Base-by-base conservation (phyloP, 2,888 invertebrate genomes). In the Zygogramma bicolorata region DNA sequence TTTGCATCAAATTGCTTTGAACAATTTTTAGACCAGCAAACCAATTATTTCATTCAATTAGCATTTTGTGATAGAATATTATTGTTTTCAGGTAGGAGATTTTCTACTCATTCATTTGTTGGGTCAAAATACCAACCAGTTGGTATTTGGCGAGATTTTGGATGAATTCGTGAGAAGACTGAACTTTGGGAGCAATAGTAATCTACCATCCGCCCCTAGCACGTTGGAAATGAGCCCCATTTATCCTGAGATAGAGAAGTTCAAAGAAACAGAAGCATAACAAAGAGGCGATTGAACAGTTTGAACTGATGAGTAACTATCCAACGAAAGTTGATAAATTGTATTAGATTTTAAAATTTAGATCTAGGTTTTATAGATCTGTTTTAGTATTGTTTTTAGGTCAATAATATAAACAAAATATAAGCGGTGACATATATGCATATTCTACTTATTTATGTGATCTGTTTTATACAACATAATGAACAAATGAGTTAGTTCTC, bases 191-290 rank as follows among this genome's bases (percentile, higher is more conserved):
- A 93, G 93, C 81, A 93, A 94, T 84, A 92, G 94, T 73, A 87
- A 87, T 77, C 85, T 91, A 66, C 95, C 96, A 0, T 95, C 95
- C 0, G 95, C 95, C 2, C 95, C 95, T 0, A 95, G 95, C 66
- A 95, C 95, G 18, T 88, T 95, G 77, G 95, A 96, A 88, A 94
- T 95, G 93, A 93, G 93, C 69, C 94, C 94, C 3, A 94, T 95
- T 73, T 95, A 95, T 86, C 94, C 95, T 25, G 92, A 92, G 84
- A 92, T 93, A 74, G 93, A 93, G 79, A 93, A 93, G 84, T 94
- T 90, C 86, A 95, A 94, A 87, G 95, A 95, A 88, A 94, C 94
- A 70, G 95, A 95, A 88, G 93, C 95, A 88, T 95, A 93, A 91
- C 74, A 31, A n/a, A n/a, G n/a, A n/a, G n/a, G n/a, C n/a, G n/a